A percentile compares a stretch with the other conserved stretches of the same genome.
These are phyloP conservation scores for Acinonyx jubatus DNA, from an alignment of 2,113 vertebrate genomes.

Conservation along the genomic window DNA sequence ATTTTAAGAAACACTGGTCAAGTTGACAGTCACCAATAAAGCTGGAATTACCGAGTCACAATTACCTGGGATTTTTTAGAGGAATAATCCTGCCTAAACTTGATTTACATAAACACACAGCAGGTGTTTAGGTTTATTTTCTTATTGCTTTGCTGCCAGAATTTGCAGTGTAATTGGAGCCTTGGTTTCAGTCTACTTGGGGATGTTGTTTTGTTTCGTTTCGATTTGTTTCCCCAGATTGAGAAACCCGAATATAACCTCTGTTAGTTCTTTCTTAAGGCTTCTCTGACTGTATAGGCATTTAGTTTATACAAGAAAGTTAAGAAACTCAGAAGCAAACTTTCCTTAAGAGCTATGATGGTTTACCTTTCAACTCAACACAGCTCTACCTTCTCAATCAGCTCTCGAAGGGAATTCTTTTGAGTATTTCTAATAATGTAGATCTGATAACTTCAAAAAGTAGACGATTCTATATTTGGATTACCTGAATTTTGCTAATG, in stretches of 20 bases:
- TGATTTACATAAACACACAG: conserved; percentile 71
- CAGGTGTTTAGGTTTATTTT: conserved; percentile 71
- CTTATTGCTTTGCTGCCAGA: conserved; percentile 58
- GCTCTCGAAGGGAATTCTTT: not conserved
- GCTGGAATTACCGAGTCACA: conserved; percentile 6
- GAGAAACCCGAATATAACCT: conserved; percentile 26
- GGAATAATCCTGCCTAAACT: conserved; percentile 54
- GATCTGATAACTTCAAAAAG: not conserved
- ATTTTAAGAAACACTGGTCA: not conserved
- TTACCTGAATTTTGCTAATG: not conserved
- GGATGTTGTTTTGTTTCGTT: conserved; percentile 1
- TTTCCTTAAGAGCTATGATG: not conserved
- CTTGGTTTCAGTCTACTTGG: conserved; percentile 27
- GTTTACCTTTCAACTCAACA: not conserved
- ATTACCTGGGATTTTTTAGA: conserved; percentile 50
- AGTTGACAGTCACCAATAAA: not conserved
- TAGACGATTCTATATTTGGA: not conserved
- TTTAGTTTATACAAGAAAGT: not conserved
- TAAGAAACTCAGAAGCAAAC: not conserved
- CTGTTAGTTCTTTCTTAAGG: not conserved
- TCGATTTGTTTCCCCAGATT: conserved; percentile 25
- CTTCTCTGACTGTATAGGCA: not conserved
- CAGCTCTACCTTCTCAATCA: not conserved
- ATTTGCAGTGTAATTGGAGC: conserved; percentile 60
- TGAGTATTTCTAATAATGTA: not conserved